These are phyloP conservation scores for Herpailurus yagouaroundi DNA, from an alignment of 2,113 vertebrate genomes.

Conservation along the genomic window DNA sequence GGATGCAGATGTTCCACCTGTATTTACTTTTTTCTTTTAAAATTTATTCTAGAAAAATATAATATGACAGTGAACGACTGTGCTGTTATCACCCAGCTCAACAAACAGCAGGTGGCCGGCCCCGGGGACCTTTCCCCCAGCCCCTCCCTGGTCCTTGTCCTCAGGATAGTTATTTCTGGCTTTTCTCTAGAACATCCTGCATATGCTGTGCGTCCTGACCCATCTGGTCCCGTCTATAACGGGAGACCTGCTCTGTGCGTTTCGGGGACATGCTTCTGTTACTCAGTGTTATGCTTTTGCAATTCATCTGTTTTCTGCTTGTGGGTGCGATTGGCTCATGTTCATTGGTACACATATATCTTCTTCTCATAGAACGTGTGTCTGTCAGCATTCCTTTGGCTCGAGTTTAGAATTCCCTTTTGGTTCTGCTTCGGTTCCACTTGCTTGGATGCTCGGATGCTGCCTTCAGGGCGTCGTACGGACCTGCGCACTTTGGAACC, in stretches of 20 bases:
- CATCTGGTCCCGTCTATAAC: rapidly evolving
- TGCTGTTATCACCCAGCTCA: background rate
- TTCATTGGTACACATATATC: rapidly evolving
- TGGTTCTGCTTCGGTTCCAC: too few relatives aligned
- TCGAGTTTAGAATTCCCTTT: background rate
- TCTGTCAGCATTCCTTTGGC: background rate
- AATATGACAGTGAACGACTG: background rate
- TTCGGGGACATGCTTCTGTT: rapidly evolving
- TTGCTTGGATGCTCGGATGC: too few relatives aligned
- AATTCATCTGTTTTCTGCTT: rapidly evolving
- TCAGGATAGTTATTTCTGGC: rapidly evolving
- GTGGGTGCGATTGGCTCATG: rapidly evolving
- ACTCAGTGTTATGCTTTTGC: rapidly evolving
- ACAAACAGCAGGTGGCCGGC: background rate
- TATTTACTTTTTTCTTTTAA: background rate
- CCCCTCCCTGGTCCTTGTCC: too few relatives aligned
- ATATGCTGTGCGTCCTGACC: rapidly evolving
- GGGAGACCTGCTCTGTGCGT: rapidly evolving
- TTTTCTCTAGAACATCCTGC: rapidly evolving
- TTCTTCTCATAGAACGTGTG: background rate
- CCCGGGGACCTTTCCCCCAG: background rate
- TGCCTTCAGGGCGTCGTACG: rapidly evolving
- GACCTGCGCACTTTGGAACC: background rate
- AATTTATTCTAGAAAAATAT: background rate
- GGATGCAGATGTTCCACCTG: background rate